Evolutionary conservation across 2,888 invertebrate genomes (phyloP).

Genomic region (Eugnorisma glareosa): DNA sequence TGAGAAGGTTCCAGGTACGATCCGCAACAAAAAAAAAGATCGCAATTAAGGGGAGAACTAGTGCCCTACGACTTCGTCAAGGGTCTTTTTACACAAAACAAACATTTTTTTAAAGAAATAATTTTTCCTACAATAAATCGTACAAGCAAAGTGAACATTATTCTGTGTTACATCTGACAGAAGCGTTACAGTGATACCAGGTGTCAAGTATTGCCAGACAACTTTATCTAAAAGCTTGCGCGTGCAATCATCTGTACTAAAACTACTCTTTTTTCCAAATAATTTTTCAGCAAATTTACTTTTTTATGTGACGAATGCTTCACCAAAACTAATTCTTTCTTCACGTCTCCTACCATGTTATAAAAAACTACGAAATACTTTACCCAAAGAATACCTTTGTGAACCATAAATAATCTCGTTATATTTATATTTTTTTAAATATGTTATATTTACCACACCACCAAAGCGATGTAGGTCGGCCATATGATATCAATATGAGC

Average conservation of each 20-base stretch:
- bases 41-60: not conserved
- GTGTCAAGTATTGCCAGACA: not conserved
- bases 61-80: too few relatives aligned
- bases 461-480: constrained; percentile 42
- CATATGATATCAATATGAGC: constrained; percentile 49
- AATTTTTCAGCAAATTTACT: not conserved
- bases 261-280: not conserved
- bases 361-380: not conserved
- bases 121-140: not conserved
- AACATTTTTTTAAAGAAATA: too few relatives aligned
- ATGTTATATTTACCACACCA: constrained; percentile 14
- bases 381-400: not conserved
- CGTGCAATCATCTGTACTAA: not conserved
- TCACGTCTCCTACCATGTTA: not conserved
- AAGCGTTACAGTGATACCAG: not conserved
- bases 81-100: not conserved
- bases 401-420: too few relatives aligned
- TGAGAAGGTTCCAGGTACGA: not conserved
- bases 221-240: constrained; percentile 4
- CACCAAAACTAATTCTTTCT: not conserved
- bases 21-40: not conserved
- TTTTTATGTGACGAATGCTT: not conserved
- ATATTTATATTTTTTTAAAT: too few relatives aligned
- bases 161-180: not conserved
- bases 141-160: not conserved